Evolutionary conservation across 2,888 invertebrate genomes (phyloP).

Genomic region (Habrosyne pyritoides): DNA sequence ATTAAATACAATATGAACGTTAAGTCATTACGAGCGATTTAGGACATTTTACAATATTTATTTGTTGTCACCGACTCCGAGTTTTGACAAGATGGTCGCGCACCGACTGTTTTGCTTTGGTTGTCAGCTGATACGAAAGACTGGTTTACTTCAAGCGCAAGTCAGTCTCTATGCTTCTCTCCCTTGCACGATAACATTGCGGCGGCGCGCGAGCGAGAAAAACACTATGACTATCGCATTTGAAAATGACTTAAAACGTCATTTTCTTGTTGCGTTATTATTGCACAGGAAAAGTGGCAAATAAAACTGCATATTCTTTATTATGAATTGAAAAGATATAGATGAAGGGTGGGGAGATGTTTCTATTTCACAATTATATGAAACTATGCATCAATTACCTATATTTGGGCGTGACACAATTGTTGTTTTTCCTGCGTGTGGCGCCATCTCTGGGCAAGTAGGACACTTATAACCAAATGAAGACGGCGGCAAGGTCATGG

Average conservation of each 20-base stretch:
- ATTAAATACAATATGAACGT: conserved; percentile 68
- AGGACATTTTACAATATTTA: conserved; percentile 82
- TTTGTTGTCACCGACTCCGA: conserved; percentile 80
- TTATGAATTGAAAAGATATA: conserved; percentile 71
- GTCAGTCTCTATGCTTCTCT: conserved; percentile 40
- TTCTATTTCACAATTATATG: conserved; percentile 76
- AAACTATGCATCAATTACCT: conserved; percentile 56
- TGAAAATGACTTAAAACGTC: conserved; percentile 66
- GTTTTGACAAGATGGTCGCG: conserved; percentile 85
- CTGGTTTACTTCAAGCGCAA: conserved; percentile 66
- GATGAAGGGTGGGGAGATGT: conserved; percentile 44
- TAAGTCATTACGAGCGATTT: conserved; percentile 77
- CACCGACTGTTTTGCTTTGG: conserved; percentile 85
- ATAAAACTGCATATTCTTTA: conserved; percentile 49
- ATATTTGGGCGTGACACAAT: conserved; percentile 72
- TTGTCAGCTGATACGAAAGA: conserved; percentile 83
- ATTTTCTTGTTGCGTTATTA: conserved; percentile 75
- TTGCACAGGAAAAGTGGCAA: conserved; percentile 66
- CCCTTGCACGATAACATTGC: conserved; percentile 29
- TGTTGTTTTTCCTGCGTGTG: conserved; percentile 39
- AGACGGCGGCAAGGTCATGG: conserved; percentile 28
- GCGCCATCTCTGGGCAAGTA: conserved; percentile 59
- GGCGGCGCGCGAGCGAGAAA: conserved; percentile 46
- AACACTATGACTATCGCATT: conserved; percentile 49
- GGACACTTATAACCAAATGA: conserved; percentile 14